phyloP scores from a whole-genome alignment of 2,888 invertebrate genomes.

The Digitonthophagus gazella region DNA sequence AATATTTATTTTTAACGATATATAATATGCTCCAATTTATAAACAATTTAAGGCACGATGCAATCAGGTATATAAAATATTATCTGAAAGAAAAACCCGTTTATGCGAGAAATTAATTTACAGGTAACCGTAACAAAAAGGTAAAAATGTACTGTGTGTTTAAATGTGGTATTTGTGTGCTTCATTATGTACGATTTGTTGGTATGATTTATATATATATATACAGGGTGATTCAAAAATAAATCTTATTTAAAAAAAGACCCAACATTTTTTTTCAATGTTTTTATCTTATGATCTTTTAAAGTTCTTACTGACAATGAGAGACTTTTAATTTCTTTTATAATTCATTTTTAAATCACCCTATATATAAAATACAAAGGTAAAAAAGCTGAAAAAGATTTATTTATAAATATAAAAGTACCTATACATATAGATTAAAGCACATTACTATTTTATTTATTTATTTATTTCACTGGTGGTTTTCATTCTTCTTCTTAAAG shows the following conservation, averaged over 20 bases:
- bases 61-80: conserved; percentile 41
- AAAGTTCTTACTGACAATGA: too few species aligned
- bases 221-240: too few species aligned
- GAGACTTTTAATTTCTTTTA: too few species aligned
- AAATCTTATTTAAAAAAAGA: too few species aligned
- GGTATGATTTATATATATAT: too few species aligned
- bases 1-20: conserved; percentile 35
- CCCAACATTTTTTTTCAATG: too few species aligned
- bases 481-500: background rate
- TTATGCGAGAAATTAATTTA: conserved; percentile 34
- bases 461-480: background rate
- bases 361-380: background rate
- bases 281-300: too few species aligned
- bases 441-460: too few species aligned
- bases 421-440: background rate
- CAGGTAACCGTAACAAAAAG: conserved; percentile 36
- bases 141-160: background rate
- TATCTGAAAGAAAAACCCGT: conserved; percentile 38
- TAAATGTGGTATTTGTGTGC: background rate
- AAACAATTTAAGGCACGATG: conserved; percentile 45
- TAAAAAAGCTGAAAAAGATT: conserved; percentile 1
- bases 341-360: conserved; percentile 28
- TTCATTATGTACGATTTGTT: too few species aligned
- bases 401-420: background rate
- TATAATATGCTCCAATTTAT: conserved; percentile 37